Percentiles rank a stretch among this genome's conserved stretches.
These are phyloP conservation scores for Trachelus stipa DNA, from an alignment of 2,888 invertebrate species.

Conservation along the genomic window DNA sequence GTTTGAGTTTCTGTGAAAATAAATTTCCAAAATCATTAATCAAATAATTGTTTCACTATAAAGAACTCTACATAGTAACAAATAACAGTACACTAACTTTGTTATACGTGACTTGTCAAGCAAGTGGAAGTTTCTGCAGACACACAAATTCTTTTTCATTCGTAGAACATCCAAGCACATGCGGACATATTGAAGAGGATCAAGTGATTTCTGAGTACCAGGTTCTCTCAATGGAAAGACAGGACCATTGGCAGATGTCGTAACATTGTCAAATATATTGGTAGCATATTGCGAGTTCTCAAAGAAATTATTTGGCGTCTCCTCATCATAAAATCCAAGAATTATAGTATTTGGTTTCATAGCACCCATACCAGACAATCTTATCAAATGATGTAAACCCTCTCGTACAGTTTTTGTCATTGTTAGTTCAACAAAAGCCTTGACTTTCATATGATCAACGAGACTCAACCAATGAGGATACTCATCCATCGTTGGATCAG, in stretches of 20 bases:
- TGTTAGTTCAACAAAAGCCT: constrained; percentile 96
- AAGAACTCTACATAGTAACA: constrained; percentile 25
- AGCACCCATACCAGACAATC: constrained; percentile 95
- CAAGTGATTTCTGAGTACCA: constrained; percentile 66
- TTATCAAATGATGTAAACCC: constrained; percentile 91
- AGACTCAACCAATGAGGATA: constrained; percentile 91
- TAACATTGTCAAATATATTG: constrained; percentile 68
- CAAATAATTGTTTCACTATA: neutral
- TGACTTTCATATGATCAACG: constrained; percentile 94
- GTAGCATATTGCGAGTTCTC: constrained; percentile 67
- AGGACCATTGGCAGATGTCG: constrained; percentile 60
- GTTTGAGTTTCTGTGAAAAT: constrained; percentile 69
- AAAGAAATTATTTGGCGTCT: constrained; percentile 82
- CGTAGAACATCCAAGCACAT: constrained; percentile 89
- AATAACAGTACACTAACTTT: constrained; percentile 68
- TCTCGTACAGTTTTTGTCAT: constrained; percentile 86
- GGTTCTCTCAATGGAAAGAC: constrained; percentile 71
- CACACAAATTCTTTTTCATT: constrained; percentile 93
- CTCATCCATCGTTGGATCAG: constrained; percentile 81
- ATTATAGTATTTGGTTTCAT: constrained; percentile 99
- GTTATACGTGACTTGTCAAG: constrained; percentile 83
- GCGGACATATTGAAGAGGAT: constrained; percentile 79
- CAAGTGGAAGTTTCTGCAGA: constrained; percentile 91
- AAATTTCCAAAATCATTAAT: constrained; percentile 14
- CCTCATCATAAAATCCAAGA: constrained; percentile 90